Evolutionary conservation across 2,888 invertebrate species (phyloP), one percentile per base, ranked within the genome.

Genomic region (Lithophane semibrunnea): DNA sequence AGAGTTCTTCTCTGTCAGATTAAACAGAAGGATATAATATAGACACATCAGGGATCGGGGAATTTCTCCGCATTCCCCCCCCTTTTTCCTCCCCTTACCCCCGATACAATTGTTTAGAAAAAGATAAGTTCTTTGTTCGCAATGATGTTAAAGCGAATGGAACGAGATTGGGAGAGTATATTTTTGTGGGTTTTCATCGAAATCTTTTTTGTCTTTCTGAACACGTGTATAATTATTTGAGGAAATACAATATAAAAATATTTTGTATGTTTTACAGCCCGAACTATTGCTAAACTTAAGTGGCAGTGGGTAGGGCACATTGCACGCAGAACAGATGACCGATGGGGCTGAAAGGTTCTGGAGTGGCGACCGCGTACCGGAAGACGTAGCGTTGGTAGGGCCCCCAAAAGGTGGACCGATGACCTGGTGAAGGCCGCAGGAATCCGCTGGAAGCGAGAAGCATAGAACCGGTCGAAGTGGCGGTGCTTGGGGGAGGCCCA

Each of bases 101-200:
- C 16, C 56, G 13, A 56, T 52, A 49, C 42, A 76, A 84, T 85
- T 81, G 85, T 77, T 85, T 77, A 68, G 77, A 71, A 85, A 68
- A 60, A 83, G 64, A 74, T 70, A 74, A 64, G 66, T 73, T 74
- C 84, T 82, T 82, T 80, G 84, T 84, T 80, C 80, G 37, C 70
- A 29, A 37, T 83, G 54, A 78, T 72, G 64, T 65, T 61, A 13
- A 77, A 68, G 65, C 69, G 68, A 83, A 61, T 69, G 73, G 56
- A 64, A 71, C 24, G 42, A 63, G 63, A 84, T 84, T 64, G 54
- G 42, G 2, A 42, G 13, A 44, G 67, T 56, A 47, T 64, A 61
- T 58, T 69, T 84, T 80, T 58, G 37, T 73, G 24, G 47, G 37
- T 54, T 65, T 71, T 63, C 49, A 42, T 37, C 2, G 24, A 8